A percentile compares a stretch with the other conserved stretches of the same genome.
phyloP scores from a whole-genome alignment of 2,113 vertebrate genomes.

The Gasterosteus aculeatus region DNA sequence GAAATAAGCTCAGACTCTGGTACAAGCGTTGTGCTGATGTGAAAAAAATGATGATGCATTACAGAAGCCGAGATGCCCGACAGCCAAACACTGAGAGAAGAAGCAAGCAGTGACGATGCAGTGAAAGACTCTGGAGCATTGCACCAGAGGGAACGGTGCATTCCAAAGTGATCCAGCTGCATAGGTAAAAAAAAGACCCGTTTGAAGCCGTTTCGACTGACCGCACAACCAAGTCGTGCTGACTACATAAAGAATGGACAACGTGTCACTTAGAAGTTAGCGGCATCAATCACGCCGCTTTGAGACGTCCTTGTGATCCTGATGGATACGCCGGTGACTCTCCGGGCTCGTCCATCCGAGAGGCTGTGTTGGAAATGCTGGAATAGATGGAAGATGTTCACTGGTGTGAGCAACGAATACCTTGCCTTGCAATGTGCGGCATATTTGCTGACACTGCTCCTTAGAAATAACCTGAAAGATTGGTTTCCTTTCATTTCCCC shows the following conservation, averaged over 20 bases:
- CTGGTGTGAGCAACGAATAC: conserved; percentile 39
- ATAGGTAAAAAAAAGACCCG: not conserved
- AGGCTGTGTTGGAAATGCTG: conserved; percentile 1
- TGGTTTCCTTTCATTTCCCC: conserved; percentile 6
- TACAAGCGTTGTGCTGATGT: conserved; percentile 44
- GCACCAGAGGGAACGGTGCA: conserved; percentile 6
- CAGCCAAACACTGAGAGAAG: conserved; percentile 38
- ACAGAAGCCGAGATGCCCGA: conserved; percentile 18
- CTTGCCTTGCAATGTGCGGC: conserved; percentile 38
- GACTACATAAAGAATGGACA: conserved; percentile 16
- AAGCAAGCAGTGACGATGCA: conserved; percentile 24
- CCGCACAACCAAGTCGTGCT: conserved; percentile 13
- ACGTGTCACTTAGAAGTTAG: conserved; percentile 30
- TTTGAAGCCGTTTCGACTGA: not conserved
- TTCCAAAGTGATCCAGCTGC: not conserved
- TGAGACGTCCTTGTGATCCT: conserved; percentile 18
- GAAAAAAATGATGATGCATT: conserved; percentile 62
- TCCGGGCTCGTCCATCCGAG: conserved; percentile 15
- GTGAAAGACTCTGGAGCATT: conserved; percentile 22
- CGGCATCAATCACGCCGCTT: conserved; percentile 32
- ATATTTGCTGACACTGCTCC: conserved; percentile 60
- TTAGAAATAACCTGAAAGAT: conserved; percentile 47
- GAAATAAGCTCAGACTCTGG: conserved; percentile 41
- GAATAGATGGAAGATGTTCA: conserved; percentile 45
- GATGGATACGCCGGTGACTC: conserved; percentile 23